phyloP scores from a whole-genome alignment of 1,140 invertebrate species.

The Drosophila chauvacae region DNA sequence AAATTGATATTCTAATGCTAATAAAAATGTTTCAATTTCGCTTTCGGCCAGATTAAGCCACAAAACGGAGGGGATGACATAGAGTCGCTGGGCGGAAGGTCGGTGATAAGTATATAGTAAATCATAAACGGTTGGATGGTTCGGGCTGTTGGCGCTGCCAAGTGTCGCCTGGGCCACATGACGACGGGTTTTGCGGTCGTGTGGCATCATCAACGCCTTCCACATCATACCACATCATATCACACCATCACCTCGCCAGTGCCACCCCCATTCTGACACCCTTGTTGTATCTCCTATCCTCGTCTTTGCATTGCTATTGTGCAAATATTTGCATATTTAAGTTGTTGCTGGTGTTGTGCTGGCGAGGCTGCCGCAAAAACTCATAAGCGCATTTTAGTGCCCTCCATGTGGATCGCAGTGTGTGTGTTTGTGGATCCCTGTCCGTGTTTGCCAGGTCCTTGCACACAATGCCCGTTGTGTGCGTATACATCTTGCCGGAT shows the following conservation, averaged over 20 bases:
- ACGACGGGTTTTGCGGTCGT: conserved; percentile 33
- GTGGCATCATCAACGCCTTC: conserved; percentile 66
- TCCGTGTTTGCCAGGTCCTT: conserved; percentile 48
- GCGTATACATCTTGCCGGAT: conserved; percentile 33
- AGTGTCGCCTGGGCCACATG: conserved; percentile 37
- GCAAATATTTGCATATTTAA: conserved; percentile 83
- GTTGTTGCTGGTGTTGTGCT: conserved; percentile 60
- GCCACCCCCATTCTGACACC: neutral
- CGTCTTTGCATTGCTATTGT: conserved; percentile 64
- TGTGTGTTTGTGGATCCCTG: conserved; percentile 16
- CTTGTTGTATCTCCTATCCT: conserved; percentile 20
- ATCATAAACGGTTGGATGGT: conserved; percentile 50
- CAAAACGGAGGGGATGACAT: conserved; percentile 42
- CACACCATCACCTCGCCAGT: neutral
- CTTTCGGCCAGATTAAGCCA: conserved; percentile 56
- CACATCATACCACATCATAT: neutral
- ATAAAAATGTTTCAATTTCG: conserved; percentile 50
- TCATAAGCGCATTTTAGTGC: conserved; percentile 80
- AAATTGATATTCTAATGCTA: conserved; percentile 69
- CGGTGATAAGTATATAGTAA: conserved; percentile 50
- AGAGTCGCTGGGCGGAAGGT: conserved; percentile 25
- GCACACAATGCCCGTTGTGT: conserved; percentile 33
- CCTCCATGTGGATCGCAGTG: conserved; percentile 32
- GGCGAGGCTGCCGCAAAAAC: conserved; percentile 69
- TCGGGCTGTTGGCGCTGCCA: conserved; percentile 40